Base-by-base conservation (phyloP, 2,888 invertebrate species). In the Sclerodermus sp. region DNA sequence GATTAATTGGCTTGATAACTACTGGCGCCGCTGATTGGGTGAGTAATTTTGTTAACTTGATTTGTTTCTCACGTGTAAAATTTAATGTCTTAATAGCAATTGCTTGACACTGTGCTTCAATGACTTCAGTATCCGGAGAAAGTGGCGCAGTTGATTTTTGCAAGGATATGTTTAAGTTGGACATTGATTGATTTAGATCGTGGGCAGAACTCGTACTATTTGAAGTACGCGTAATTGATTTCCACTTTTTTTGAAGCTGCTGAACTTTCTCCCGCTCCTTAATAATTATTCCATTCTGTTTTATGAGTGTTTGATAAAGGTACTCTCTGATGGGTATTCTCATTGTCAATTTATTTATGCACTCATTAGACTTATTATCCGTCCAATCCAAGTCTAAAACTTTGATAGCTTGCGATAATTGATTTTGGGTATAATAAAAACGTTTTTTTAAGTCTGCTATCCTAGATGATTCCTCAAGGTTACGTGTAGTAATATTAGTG, bases 311-410 rank as follows among this genome's bases (percentile, higher is more conserved):
- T 67, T 91, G 89, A 78, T 91, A 93, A 8, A 92, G 84, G 29
- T 86, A 85, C 67, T 92, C 91, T 62, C 90, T 78, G 29, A 86
- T 85, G 0, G 91, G 91, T 13, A 87, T 82, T 51, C 85, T 83
- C 80, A 87, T 82, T 49, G 71, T 72, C 4, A 72, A 65, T 15
- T 61, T 64, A n/a, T n/a, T n/a, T n/a, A n/a, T n/a, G n/a, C n/a
- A 8, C 23, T 73, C 70, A 1, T 64, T 63, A 14, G 64, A 66
- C 16, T 70, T 66, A 14, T 62, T 71, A 71, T 80, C 84, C 23
- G 86, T 84, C 92, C 92, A 93, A 61, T 90, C 87, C 44, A 86
- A 82, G 69, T 93, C 91, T 1, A 94, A 80, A 1, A 86, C 84
- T 51, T 84, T 83, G 55, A 87, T 86, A 0, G 89, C 87, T 68